phyloP scores from a whole-genome alignment of 2,113 vertebrate genomes.

The Semnopithecus entellus region DNA sequence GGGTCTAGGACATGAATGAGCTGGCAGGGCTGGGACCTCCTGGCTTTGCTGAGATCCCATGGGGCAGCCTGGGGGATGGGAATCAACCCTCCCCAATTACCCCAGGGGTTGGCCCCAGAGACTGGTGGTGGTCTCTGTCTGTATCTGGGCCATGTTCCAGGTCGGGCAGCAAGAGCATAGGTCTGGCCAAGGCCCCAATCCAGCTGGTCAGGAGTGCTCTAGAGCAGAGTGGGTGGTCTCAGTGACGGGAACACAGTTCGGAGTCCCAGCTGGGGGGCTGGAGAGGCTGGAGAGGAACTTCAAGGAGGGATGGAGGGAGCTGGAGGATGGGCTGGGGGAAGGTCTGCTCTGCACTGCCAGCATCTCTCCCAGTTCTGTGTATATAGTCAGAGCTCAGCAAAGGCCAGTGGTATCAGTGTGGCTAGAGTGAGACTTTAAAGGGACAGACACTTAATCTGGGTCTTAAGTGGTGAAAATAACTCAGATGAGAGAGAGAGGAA shows the following conservation, averaged over 20 bases:
- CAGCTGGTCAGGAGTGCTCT: neutral
- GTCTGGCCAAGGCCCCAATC: no score
- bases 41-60: neutral
- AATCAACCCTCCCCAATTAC: neutral
- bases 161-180: fast-evolving
- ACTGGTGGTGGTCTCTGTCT: neutral
- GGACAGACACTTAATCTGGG: neutral
- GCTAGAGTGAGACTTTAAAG: neutral
- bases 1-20: neutral
- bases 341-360: neutral
- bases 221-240: neutral
- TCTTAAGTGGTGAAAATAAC: neutral
- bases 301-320: fast-evolving
- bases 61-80: fast-evolving
- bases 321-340: fast-evolving
- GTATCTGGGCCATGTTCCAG: neutral
- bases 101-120: neutral
- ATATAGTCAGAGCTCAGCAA: neutral
- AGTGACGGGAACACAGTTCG: fast-evolving
- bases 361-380: fast-evolving
- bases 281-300: neutral
- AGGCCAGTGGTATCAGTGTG: neutral
- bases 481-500: neutral
- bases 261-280: neutral
- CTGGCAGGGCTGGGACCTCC: neutral